Evolutionary conservation across 2,797 vertebrate species (phyloP), one percentile per base, ranked within the genome.

Genomic region (Chelon auratus): DNA sequence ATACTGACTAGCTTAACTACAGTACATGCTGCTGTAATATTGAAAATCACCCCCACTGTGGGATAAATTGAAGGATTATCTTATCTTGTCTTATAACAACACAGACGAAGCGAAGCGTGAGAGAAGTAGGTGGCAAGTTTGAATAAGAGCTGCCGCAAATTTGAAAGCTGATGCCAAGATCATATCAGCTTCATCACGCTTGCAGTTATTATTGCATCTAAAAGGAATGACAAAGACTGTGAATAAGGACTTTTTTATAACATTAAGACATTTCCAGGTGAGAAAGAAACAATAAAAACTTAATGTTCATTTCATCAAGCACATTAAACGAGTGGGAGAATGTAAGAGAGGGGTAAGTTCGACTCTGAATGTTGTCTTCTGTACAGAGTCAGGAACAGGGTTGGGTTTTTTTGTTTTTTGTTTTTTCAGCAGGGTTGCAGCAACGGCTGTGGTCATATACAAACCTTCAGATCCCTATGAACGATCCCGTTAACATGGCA

Each of bases 401-500:
- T 11, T 20, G 9, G 9, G n/a, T 11, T 20, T 48, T 48, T 48
- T 5, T 47, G 3, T 47, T 10, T 2, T 53, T 52, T 7, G 5
- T 39, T 36, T 59, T 2, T 60, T 48, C 55, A 26, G 24, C 24
- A 2, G 37, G 63, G 50, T 62, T 71, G 67, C 68, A 75, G 48
- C 57, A 15, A 2, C 22, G 58, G 39, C 61, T 74, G 67, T 40
- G 40, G 22, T 77, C 72, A 70, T 88, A 70, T 88, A 92, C 95
- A 95, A 95, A 96, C 96, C 96, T 96, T 96, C 81, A 96, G 90
- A 87, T 96, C 95, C 92, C 95, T 92, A 93, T 96, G 96, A 85
- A 96, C 96, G 58, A 96, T 96, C 82, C 95, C 96, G 90, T 95
- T 96, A 88, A 96, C 94, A 84, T 97, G 96, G 94, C 95, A 96